Percentiles rank a stretch among this genome's conserved stretches.
phyloP scores from a whole-genome alignment of 2,888 invertebrate species.

The Podabrus alpinus region DNA sequence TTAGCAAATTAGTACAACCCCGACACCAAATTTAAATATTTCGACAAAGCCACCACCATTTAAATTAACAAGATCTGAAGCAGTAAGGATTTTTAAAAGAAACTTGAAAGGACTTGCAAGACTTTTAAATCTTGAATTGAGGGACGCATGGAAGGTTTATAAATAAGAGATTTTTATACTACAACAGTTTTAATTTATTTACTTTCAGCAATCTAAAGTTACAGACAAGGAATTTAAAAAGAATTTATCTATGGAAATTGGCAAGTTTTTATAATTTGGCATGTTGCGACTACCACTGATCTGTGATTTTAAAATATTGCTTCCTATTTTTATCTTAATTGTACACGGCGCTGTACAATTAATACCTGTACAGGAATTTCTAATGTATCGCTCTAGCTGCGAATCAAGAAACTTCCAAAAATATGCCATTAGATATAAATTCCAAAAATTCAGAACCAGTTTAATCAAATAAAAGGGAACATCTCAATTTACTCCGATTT shows the following conservation, averaged over 20 bases:
- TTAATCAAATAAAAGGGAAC: too few species aligned
- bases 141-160: conserved; percentile 58
- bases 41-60: conserved; percentile 52
- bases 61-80: conserved; percentile 52
- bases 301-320: too few species aligned
- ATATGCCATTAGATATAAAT: too few species aligned
- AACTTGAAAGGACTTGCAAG: conserved; percentile 58
- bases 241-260: conserved; percentile 49
- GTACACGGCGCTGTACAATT: too few species aligned
- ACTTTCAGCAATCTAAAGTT: conserved; percentile 46
- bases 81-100: conserved; percentile 54
- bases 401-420: too few species aligned
- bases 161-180: conserved; percentile 7
- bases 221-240: conserved; percentile 40
- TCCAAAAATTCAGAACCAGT: too few species aligned
- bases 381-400: too few species aligned
- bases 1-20: conserved; percentile 38
- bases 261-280: conserved; percentile 48
- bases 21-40: conserved; percentile 44
- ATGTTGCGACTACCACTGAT: too few species aligned
- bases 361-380: too few species aligned
- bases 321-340: too few species aligned
- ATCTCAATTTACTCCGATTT: too few species aligned
- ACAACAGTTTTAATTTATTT: neutral
- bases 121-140: conserved; percentile 59